Evolutionary conservation across 2,888 invertebrate species (phyloP).

Genomic region (Nomada lathburiana): DNA sequence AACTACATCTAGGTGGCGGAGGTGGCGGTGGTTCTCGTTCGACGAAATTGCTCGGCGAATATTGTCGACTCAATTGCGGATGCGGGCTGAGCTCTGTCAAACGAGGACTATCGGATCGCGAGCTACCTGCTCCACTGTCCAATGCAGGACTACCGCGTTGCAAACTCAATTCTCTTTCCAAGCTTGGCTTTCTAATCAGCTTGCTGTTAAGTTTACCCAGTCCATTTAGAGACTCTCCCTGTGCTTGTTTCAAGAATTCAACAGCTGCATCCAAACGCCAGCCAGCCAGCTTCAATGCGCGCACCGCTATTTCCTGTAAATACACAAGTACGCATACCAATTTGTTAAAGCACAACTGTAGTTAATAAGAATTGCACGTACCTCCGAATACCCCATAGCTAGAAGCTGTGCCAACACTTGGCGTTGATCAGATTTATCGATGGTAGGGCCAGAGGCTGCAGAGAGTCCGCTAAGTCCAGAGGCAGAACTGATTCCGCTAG

Average conservation of each 20-base stretch:
- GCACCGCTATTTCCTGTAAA: conserved; percentile 89
- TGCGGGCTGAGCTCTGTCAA: conserved; percentile 87
- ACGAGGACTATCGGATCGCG: conserved; percentile 95
- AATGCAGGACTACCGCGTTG: conserved; percentile 94
- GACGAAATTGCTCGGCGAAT: conserved; percentile 89
- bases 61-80: conserved; percentile 89
- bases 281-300: conserved; percentile 89
- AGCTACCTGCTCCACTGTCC: conserved; percentile 95
- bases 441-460: conserved; percentile 87
- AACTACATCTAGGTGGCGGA: conserved; percentile 91
- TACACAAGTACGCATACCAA: background rate
- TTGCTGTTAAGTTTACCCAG: conserved; percentile 87
- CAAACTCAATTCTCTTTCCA: conserved; percentile 92
- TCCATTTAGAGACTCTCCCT: conserved; percentile 86
- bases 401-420: conserved; percentile 89
- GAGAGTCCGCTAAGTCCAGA: conserved; percentile 87
- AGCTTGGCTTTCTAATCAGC: conserved; percentile 94
- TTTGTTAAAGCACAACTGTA: background rate
- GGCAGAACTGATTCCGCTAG: conserved; percentile 87
- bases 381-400: conserved; percentile 91
- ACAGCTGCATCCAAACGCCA: conserved; percentile 90
- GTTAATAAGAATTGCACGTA: conserved; percentile 75
- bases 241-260: conserved; percentile 89
- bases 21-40: conserved; percentile 87
- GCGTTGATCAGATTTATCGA: conserved; percentile 88